These are phyloP conservation scores for Steatornis caripensis DNA, from an alignment of 2,113 vertebrate genomes.

Conservation along the genomic window DNA sequence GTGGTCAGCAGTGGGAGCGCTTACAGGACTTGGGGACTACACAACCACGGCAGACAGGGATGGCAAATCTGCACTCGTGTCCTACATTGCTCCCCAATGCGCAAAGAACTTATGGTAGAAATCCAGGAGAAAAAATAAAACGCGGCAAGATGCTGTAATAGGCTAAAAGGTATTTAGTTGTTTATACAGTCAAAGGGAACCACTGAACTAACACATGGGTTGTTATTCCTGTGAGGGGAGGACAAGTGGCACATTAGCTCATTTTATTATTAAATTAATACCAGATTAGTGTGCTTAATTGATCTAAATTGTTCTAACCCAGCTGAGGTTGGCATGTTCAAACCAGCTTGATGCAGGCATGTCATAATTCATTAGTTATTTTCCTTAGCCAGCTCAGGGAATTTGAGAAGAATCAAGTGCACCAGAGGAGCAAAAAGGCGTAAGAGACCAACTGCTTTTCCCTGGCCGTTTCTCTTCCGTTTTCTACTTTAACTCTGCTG, in stretches of 20 bases:
- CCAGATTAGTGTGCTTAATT: background rate
- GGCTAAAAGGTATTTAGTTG: background rate
- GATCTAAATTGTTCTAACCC: background rate
- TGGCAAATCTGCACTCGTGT: background rate
- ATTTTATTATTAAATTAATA: conserved; percentile 34
- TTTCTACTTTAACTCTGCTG: background rate
- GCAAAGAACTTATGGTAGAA: background rate
- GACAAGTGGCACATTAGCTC: background rate
- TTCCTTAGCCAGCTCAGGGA: background rate
- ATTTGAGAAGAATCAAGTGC: background rate
- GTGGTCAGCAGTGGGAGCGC: background rate
- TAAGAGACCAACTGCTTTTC: background rate
- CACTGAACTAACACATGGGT: background rate
- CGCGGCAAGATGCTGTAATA: rapidly evolving
- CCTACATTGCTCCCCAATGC: background rate
- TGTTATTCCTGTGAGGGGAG: background rate
- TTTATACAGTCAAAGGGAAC: background rate
- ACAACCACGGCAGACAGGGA: background rate
- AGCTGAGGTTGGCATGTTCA: background rate
- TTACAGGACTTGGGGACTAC: background rate
- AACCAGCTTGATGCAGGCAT: background rate
- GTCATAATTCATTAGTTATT: background rate
- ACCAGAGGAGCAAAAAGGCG: background rate
- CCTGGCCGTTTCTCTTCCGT: background rate
- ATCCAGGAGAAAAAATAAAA: background rate